A percentile compares a stretch with the other conserved stretches of the same genome.
Conservation (phyloP, 2,113 vertebrate genomes). For the Ammodytes marinus region DNA sequence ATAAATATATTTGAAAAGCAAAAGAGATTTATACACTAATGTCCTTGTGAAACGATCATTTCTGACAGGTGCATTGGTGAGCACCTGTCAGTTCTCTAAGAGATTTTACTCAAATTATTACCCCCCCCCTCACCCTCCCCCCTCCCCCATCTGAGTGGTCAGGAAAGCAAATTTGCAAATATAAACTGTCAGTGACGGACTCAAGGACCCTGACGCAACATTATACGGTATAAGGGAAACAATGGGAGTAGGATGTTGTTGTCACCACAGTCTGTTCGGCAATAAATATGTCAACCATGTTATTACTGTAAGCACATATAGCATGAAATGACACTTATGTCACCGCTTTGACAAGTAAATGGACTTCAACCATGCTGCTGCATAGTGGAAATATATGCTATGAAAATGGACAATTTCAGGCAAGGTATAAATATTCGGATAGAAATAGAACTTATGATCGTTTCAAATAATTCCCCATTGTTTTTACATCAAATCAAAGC, state of each 20-base stretch:
- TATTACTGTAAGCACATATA: slow-evolving; percentile 5
- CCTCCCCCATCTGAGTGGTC: background rate
- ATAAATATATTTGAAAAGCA: slow-evolving; percentile 29
- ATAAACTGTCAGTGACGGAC: background rate
- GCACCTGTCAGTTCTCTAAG: slow-evolving; percentile 19
- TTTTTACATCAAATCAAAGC: slow-evolving; percentile 24
- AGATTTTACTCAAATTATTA: slow-evolving; percentile 14
- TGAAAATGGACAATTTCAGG: slow-evolving; percentile 2
- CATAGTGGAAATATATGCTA: background rate
- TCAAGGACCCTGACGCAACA: background rate
- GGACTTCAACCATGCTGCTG: background rate
- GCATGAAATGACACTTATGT: slow-evolving; percentile 12
- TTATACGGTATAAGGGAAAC: background rate
- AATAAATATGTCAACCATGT: slow-evolving; percentile 14
- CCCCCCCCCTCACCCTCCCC: background rate
- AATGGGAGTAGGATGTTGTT: background rate
- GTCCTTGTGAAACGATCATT: slow-evolving; percentile 33
- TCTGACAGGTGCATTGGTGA: slow-evolving; percentile 47
- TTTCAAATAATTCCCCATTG: slow-evolving; percentile 4
- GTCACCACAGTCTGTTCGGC: background rate
- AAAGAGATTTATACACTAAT: slow-evolving; percentile 38
- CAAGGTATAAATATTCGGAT: background rate
- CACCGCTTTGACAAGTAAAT: slow-evolving; percentile 14
- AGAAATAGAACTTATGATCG: slow-evolving; percentile 1
- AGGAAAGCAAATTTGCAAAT: slow-evolving; percentile 14